phyloP scores from a whole-genome alignment of 2,113 vertebrate species.

The Opisthocomus hoazin region DNA sequence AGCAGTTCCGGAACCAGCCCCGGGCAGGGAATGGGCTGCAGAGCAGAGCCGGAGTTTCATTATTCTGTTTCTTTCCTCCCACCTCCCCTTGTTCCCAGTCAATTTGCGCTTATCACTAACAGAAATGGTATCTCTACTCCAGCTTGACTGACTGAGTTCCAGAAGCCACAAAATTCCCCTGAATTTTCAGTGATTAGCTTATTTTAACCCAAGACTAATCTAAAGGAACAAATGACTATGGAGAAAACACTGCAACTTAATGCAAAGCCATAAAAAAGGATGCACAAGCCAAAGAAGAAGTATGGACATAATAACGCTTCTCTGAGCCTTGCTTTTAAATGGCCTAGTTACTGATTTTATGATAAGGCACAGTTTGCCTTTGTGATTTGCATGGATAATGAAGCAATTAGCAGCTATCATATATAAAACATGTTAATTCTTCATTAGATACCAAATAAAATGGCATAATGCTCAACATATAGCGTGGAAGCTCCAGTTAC shows the following conservation, averaged over 20 bases:
- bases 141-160: conserved; percentile 8
- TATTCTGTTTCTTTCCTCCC: neutral
- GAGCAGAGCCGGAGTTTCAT: neutral
- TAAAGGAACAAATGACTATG: conserved; percentile 60
- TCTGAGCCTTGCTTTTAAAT: conserved; percentile 63
- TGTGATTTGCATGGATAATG: conserved; percentile 80
- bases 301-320: conserved; percentile 61
- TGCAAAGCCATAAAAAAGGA: conserved; percentile 62
- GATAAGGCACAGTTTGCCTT: conserved; percentile 75
- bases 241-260: conserved; percentile 67
- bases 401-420: conserved; percentile 78
- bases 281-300: conserved; percentile 48
- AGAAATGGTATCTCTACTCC: conserved; percentile 4
- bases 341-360: conserved; percentile 72
- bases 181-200: conserved; percentile 44
- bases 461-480: conserved; percentile 40
- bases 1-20: neutral
- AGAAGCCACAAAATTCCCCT: neutral
- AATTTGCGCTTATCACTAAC: neutral
- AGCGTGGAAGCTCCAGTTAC: conserved; percentile 11
- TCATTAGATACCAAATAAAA: conserved; percentile 66
- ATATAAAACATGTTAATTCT: conserved; percentile 78
- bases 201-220: conserved; percentile 67
- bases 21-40: neutral
- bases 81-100: neutral